Percentiles rank a stretch among this genome's conserved stretches.
These are phyloP conservation scores for Dreissena rostriformis DNA, from an alignment of 1,140 invertebrate genomes.

Conservation along the genomic window DNA sequence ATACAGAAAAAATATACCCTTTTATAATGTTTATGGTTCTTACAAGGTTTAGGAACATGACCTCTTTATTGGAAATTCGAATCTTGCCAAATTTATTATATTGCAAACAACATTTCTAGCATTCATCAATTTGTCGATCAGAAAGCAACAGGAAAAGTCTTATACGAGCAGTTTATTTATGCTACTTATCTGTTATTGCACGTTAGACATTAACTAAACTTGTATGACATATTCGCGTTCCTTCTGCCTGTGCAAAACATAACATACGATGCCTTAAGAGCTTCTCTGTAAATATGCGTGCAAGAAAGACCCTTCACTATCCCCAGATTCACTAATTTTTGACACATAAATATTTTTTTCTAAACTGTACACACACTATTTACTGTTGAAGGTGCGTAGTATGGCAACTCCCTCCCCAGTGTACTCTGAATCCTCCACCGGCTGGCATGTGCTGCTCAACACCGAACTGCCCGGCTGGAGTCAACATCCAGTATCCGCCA, in stretches of 20 bases:
- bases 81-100: no score
- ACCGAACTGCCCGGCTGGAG: slow-evolving; percentile 57
- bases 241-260: neutral
- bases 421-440: slow-evolving; percentile 57
- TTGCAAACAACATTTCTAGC: no score
- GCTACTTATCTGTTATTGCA: no score
- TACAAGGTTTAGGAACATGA: neutral
- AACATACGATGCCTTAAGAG: neutral
- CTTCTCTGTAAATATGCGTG: neutral
- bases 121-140: no score
- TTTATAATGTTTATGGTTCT: neutral
- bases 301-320: neutral
- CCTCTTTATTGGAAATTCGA: no score
- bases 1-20: neutral
- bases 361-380: neutral
- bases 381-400: slow-evolving; percentile 58
- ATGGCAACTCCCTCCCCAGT: slow-evolving; percentile 61
- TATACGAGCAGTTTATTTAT: no score
- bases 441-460: slow-evolving; percentile 63
- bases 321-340: neutral
- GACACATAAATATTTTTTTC: neutral
- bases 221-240: neutral
- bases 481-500: slow-evolving; percentile 59
- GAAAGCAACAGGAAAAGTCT: no score
- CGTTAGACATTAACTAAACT: neutral